Evolutionary conservation across 92 coral and sea anemone species (phyloP).

Genomic region (Umimayanthus kanabou): DNA sequence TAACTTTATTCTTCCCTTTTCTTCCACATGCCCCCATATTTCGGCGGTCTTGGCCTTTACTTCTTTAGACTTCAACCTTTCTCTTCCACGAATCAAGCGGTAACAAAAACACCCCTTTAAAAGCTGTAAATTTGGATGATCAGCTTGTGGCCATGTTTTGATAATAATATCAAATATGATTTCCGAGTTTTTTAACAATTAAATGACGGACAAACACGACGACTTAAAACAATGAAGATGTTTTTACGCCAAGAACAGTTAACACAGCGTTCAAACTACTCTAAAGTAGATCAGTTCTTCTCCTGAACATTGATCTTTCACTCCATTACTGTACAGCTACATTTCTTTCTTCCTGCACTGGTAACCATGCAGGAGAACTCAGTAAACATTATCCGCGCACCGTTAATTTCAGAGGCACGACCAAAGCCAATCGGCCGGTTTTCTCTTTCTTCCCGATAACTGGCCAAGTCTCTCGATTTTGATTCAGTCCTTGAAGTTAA

Average conservation of each 20-base stretch:
- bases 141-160: background rate
- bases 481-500: background rate
- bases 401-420: background rate
- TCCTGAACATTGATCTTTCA: background rate
- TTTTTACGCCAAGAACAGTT: background rate
- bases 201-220: background rate
- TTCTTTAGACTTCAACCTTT: too few species aligned
- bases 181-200: too few species aligned
- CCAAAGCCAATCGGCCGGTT: background rate
- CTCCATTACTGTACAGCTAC: background rate
- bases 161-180: too few species aligned
- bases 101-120: background rate
- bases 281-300: background rate
- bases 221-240: too few species aligned
- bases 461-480: too few species aligned
- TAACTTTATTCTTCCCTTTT: conserved; percentile 56
- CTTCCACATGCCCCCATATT: conserved; percentile 40
- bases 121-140: too few species aligned
- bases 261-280: background rate
- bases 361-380: background rate
- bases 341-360: background rate
- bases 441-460: too few species aligned
- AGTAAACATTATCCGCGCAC: background rate
- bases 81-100: background rate
- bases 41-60: too few species aligned